Evolutionary conservation across 2,797 vertebrate species (phyloP), one percentile per base, ranked within the genome.

Genomic region (Eutrigla gurnardus): DNA sequence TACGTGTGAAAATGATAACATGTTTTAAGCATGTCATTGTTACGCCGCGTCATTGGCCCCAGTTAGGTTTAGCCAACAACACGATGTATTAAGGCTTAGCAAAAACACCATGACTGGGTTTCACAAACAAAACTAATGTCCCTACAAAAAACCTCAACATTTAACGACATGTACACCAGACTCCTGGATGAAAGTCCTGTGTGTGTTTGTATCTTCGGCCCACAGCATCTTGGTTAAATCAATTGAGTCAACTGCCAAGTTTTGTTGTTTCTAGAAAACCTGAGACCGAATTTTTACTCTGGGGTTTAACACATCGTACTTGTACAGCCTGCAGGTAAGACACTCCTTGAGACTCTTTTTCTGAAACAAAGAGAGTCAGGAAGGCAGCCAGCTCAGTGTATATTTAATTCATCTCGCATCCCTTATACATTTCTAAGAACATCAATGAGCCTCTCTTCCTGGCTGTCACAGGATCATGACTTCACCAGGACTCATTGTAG

Each of bases 391-490:
- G 68, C 39, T 65, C 32, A 55, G 47, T 35, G 36, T 39, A 46
- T 50, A 65, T 65, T 75, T 53, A 53, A 84, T 83, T 78, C 47
- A 66, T 70, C 57, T 45, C 18, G 9, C 47, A 81, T 59, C 42
- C 14, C 52, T 65, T 49, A 60, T 11, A 39, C 12, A 76, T 76
- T 66, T 69, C 18, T 35, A 25, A 4, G 18, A 25, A 55, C 59
- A 74, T 45, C 0, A 45, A 10, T 64, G 57, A 64, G 36, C 36
- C 35, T 68, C 52, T 82, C 58, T 65, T 58, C 63, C 18, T 70
- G 64, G 39, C 72, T 83, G 45, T 15, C 43, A 45, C 43, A 13
- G 43, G 65, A 73, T 73, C 57, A 33, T 39, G 42, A 65, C 73
- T 75, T 80, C 54, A 36, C 66, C 42, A 12, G 18, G 33, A 49